These are phyloP conservation scores for Martes martes DNA, from an alignment of 2,113 vertebrate species.

Conservation along the genomic window DNA sequence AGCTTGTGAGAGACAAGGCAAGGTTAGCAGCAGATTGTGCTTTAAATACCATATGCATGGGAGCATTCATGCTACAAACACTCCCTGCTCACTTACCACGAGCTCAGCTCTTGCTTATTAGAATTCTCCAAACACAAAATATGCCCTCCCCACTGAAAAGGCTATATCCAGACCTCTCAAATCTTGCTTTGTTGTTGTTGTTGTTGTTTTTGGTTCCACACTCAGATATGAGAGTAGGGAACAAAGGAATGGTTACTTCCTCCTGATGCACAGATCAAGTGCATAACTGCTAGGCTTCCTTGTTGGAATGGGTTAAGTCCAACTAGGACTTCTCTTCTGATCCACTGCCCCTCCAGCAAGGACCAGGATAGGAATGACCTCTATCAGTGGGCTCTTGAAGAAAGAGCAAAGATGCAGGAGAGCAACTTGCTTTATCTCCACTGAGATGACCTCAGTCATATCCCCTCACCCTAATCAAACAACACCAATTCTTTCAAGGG, in stretches of 20 bases:
- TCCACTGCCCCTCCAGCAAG: not conserved
- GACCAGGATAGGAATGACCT: not conserved
- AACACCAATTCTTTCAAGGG: not conserved
- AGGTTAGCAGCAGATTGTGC: not conserved
- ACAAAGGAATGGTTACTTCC: not conserved
- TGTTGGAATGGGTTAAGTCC: not conserved
- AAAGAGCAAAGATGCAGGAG: not conserved
- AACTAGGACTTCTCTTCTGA: not conserved
- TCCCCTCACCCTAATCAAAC: not conserved
- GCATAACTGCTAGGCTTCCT: not conserved
- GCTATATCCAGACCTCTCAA: not conserved
- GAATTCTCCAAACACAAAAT: not conserved
- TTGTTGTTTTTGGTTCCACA: constrained; percentile 20
- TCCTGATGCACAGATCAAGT: not conserved
- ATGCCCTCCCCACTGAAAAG: not conserved
- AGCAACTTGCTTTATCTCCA: not conserved
- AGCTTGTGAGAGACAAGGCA: not conserved
- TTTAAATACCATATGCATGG: not conserved
- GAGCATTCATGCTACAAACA: not conserved
- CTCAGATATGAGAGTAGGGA: not conserved
- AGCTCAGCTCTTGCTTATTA: not conserved
- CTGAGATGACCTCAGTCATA: not conserved
- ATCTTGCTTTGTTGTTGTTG: not conserved
- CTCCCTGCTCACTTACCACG: not conserved
- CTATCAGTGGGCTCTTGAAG: not conserved